Evolutionary conservation across 2,113 vertebrate genomes (phyloP), one percentile per base, ranked within the genome.

Genomic region (Gnathochromis pfefferi): DNA sequence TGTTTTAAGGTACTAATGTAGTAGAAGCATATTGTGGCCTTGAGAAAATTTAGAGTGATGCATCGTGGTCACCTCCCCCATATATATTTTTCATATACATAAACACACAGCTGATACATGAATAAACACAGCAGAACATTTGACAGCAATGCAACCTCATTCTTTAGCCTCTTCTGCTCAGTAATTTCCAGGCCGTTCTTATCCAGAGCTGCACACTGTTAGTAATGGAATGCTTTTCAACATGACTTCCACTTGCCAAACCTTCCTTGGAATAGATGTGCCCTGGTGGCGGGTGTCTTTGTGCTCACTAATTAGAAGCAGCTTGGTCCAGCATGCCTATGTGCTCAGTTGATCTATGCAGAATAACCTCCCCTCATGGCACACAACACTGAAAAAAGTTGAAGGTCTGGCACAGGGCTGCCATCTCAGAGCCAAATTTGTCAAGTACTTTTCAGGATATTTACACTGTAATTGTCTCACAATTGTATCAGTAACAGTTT

Each of bases 241-340:
- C 9, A 5, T 45, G 57, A 86, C 80, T 40, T 10, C 10, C 5
- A 84, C 54, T 79, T 89, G 93, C 90, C 91, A 93, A 87, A 86
- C 45, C 78, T 86, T 70, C 85, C 85, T 85, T 51, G 86, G 79
- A 85, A 49, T 84, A 81, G 86, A 88, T 78, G 47, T 81, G 87
- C 87, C 68, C 9, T 63, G 81, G 81, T 88, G 87, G 79, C 68
- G 85, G 85, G 88, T 81, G 91, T 93, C 84, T 91, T 89, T 94
- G 91, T 94, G 93, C 26, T 88, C 63, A 19, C 91, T 93, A 92
- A 94, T 93, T 93, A 91, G 85, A 90, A 87, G 81, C 89, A 91
- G 91, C 87, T 92, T 63, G 60, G 85, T 87, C 70, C 87, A 89
- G 63, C 53, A 80, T 70, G 85, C 40, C 85, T 83, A 80, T 81